These are phyloP conservation scores for Malurus elegans DNA, from an alignment of 2,113 vertebrate genomes.

Conservation along the genomic window DNA sequence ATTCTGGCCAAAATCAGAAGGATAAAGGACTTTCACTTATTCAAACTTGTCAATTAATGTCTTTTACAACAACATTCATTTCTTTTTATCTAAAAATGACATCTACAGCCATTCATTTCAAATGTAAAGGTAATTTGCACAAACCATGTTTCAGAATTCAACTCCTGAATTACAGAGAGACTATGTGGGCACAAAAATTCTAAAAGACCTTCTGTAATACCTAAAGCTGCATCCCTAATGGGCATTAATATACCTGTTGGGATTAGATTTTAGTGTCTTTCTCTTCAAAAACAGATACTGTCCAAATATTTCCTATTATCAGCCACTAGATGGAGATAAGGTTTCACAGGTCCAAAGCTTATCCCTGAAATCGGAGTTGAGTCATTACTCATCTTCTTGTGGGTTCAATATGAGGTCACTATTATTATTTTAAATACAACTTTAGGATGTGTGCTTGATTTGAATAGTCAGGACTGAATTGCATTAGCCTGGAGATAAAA, in stretches of 20 bases:
- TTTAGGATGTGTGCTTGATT: neutral
- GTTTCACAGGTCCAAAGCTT: neutral
- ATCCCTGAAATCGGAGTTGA: neutral
- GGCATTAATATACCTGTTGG: neutral
- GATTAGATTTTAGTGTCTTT: neutral
- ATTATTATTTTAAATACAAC: conserved; percentile 9
- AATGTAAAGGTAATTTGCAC: neutral
- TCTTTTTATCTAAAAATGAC: neutral
- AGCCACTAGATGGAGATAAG: conserved; percentile 30
- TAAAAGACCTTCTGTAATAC: neutral
- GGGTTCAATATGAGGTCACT: neutral
- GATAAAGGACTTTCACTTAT: neutral
- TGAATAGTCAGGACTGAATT: neutral
- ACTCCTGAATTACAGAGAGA: neutral
- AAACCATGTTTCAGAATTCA: neutral
- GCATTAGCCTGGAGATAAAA: neutral
- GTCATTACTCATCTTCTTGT: neutral
- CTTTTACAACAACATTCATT: neutral
- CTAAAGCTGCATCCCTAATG: neutral
- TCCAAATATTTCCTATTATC: neutral
- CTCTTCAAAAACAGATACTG: neutral
- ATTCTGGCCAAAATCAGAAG: neutral
- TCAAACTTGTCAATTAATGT: neutral
- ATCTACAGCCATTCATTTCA: neutral
- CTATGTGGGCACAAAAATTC: neutral